Base-by-base conservation (phyloP, 1,140 invertebrate species). In the Drosophila funebris region DNA sequence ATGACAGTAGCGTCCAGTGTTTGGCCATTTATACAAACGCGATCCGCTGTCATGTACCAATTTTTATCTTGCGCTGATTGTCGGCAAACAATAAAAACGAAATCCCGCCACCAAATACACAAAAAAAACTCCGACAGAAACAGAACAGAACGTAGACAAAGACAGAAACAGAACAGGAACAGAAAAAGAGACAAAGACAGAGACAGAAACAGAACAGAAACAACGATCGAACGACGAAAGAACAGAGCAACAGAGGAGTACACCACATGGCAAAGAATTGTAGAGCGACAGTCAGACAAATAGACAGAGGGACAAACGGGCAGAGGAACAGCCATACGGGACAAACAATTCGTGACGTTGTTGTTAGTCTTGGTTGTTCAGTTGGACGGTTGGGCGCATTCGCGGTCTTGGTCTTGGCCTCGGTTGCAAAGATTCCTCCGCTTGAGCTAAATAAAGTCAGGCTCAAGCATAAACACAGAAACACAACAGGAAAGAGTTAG, bases 321-420 rank as follows among this genome's bases (percentile, higher is more conserved):
- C 63, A 57, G 56, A 72, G 18, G 41, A 24, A 37, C 44, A 41
- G 64, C 27, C 58, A 29, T 27, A 48, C 22, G 44, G 50, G 67
- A 90, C 87, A 81, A 84, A 90, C 88, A 90, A 76, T 90, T 90
- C 88, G 88, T 90, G 88, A 90, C 78, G 83, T 84, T 90, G 88
- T 87, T 90, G 85, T 89, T 90, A 81, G 81, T 87, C 85, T 87
- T 80, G 83, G 83, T 61, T 33, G 27, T 29, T 46, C 41, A 13
- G 24, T 50, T 27, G 29, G 9, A 33, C 24, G 57, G 14, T 46
- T 46, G 56, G 61, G 43, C 60, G 67, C 67, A 54, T 63, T 66
- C 61, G 60, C 61, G 50, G 41, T 69, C 27, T 36, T 13, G 31
- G 61, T 31, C 48, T 53, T 24, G 43, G 11, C 33, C 29, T 16